Base-by-base conservation (phyloP, 2,888 invertebrate species). In the Drosophila helvetica region DNA sequence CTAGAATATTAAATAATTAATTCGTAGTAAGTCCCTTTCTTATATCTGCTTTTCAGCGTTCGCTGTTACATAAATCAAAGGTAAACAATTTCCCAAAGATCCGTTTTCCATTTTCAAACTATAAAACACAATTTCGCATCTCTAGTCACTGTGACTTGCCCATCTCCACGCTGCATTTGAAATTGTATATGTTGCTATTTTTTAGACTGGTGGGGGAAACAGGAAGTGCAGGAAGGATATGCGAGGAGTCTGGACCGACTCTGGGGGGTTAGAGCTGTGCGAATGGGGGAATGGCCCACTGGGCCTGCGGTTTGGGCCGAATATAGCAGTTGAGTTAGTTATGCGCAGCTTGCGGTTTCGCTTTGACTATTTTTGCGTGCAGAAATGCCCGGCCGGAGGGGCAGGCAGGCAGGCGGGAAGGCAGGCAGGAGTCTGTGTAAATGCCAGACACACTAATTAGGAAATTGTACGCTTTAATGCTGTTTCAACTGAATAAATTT, bases 291-390 rank as follows among this genome's bases (percentile, higher is more conserved):
- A 2, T 19, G 19, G 19, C n/a, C 38, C 19, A 51, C 52, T 58
- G 55, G 52, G 60, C 54, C 60, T 89, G 88, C 62, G 88, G 86
- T 88, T 82, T 71, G 75, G 38, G 64, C 60, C 65, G 79, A 89
- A 86, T 89, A 89, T 78, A 85, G 83, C 84, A 89, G 76, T 86
- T 74, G 78, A 80, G 88, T 88, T 89, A 88, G 88, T 86, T 89
- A 79, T 89, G 86, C 86, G 84, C 80, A 76, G 83, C 83, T 88
- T 85, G 89, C 67, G 89, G 85, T 89, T 84, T 86, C 67, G 63
- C 86, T 89, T 85, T 85, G 82, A 79, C 78, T 77, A 78, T 78
- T 77, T 81, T 75, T 73, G 75, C 75, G 66, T 80, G 64, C 70
- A 66, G 67, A 54, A 76, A 75, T 84, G 65, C 72, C 53, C 77